Percentiles rank a stretch among this genome's conserved stretches.
Evolutionary conservation across 2,113 vertebrate genomes (phyloP).

Genomic region (Nestor notabilis): DNA sequence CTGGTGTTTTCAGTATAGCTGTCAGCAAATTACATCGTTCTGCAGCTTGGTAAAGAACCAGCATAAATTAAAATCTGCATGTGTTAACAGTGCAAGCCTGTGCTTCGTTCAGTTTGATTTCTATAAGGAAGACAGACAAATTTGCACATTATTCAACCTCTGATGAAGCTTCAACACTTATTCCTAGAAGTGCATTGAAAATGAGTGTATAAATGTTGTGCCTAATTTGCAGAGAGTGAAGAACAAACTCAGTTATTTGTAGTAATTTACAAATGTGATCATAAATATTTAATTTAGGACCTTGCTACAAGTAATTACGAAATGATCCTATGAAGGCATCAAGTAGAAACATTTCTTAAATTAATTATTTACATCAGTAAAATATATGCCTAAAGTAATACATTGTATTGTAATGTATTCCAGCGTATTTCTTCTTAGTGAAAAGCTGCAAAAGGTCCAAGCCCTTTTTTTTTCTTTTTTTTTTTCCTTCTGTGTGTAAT

Average conservation of each 20-base stretch:
- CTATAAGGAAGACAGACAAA: neutral
- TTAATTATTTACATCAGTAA: neutral
- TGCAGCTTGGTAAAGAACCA: neutral
- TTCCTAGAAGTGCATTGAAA: neutral
- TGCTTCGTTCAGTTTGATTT: neutral
- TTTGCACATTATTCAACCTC: neutral
- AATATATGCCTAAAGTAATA: neutral
- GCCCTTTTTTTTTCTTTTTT: neutral
- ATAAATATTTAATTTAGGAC: neutral
- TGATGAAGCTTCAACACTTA: neutral
- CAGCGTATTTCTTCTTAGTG: neutral
- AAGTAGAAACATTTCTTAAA: neutral
- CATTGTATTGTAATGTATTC: neutral
- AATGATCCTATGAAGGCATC: neutral
- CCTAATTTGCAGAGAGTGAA: neutral
- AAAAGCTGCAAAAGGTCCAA: neutral
- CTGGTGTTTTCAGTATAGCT: neutral
- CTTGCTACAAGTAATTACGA: neutral
- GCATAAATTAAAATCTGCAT: neutral
- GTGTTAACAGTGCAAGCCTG: neutral
- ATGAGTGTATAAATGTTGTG: neutral
- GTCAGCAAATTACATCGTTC: neutral
- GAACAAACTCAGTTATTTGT: neutral
- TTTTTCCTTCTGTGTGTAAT: neutral
- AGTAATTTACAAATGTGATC: neutral